These are phyloP conservation scores for Neodiprion virginianus DNA, from an alignment of 1,140 invertebrate genomes.

Conservation along the genomic window DNA sequence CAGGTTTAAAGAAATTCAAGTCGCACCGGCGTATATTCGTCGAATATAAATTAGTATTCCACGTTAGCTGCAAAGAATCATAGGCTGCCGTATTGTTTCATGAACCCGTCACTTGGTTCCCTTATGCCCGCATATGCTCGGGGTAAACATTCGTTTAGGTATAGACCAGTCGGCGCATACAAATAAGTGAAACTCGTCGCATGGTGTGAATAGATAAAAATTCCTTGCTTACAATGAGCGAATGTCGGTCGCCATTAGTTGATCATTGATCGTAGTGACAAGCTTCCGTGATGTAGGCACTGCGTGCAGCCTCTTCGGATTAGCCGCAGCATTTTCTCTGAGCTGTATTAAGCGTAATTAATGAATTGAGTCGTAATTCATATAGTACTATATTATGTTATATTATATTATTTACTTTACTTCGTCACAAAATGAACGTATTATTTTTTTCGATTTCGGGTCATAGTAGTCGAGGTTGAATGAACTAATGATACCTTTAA, in stretches of 20 bases:
- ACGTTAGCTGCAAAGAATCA: background rate
- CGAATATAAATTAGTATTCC: slow-evolving; percentile 2
- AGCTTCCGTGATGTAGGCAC: background rate
- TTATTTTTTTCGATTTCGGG: too few relatives aligned
- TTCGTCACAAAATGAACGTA: too few relatives aligned
- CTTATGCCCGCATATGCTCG: slow-evolving; percentile 1
- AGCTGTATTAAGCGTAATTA: background rate
- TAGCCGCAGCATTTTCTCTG: background rate
- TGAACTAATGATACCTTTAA: background rate
- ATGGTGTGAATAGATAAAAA: background rate
- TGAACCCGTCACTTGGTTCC: background rate
- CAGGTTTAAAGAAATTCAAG: background rate
- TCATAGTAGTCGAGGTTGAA: background rate
- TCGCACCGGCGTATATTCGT: background rate
- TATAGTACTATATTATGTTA: too few relatives aligned
- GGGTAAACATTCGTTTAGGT: background rate
- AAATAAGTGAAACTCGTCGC: background rate
- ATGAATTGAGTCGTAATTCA: background rate
- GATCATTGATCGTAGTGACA: background rate
- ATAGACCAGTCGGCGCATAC: background rate
- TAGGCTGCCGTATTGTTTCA: background rate
- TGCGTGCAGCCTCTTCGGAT: background rate
- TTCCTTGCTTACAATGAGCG: background rate
- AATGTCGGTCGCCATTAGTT: background rate
- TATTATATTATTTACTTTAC: too few relatives aligned